Evolutionary conservation across 2,888 invertebrate genomes (phyloP).

Genomic region (Pammene aurita): DNA sequence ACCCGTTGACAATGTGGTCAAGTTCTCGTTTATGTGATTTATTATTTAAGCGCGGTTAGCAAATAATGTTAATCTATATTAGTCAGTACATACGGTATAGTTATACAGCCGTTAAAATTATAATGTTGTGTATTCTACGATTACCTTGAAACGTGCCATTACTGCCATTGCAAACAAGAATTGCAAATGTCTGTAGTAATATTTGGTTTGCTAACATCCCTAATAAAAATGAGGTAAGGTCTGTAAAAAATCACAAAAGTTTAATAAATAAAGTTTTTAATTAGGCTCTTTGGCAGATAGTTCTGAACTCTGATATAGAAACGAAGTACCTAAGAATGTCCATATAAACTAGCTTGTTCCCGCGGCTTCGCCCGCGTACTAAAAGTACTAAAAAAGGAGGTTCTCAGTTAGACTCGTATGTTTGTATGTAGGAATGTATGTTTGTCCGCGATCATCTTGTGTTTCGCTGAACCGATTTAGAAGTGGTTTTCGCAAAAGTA

Average conservation of each 20-base stretch:
- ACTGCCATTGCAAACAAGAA: neutral
- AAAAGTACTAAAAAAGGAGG: no score
- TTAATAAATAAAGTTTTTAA: conserved; percentile 7
- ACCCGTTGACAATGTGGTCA: conserved; percentile 32
- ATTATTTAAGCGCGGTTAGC: conserved; percentile 15
- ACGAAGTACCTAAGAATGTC: no score
- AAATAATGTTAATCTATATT: conserved; percentile 7
- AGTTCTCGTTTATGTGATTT: conserved; percentile 21
- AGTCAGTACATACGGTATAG: neutral
- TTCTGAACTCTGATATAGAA: no score
- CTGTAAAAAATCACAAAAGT: no score
- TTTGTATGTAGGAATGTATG: no score
- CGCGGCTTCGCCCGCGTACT: no score
- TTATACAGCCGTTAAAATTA: neutral
- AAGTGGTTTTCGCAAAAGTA: no score
- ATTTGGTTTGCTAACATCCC: neutral
- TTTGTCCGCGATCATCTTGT: no score
- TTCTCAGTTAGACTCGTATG: no score
- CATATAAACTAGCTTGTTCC: no score
- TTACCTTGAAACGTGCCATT: conserved; percentile 3
- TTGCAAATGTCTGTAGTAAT: neutral
- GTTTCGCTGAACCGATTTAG: no score
- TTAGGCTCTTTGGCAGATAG: conserved; percentile 18
- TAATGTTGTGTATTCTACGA: conserved; percentile 1
- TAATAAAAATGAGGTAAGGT: conserved; percentile 17